These are phyloP conservation scores for Tenualosa thibaudeaui DNA, from an alignment of 2,797 vertebrate species.

Conservation along the genomic window DNA sequence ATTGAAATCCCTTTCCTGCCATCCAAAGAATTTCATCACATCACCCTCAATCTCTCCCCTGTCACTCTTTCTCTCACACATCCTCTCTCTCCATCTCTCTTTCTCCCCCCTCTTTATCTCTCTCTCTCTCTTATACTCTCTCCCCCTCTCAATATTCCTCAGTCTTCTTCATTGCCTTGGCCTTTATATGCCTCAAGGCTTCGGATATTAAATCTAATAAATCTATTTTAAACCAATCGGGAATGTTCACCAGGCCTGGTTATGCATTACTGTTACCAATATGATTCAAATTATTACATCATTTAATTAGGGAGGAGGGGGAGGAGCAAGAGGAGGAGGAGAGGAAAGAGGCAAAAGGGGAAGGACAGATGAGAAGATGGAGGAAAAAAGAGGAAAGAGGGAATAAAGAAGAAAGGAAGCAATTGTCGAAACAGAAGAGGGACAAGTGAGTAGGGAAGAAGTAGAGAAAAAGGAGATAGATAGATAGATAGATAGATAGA, in stretches of 20 bases:
- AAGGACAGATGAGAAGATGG: too few species aligned
- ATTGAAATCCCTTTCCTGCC: conserved; percentile 17
- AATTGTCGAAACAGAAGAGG: not conserved
- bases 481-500: too few species aligned
- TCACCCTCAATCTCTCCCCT: not conserved
- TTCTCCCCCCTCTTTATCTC: not conserved
- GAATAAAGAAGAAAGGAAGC: too few species aligned
- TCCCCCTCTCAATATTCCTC: not conserved
- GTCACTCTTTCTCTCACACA: not conserved
- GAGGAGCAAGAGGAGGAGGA: not conserved
- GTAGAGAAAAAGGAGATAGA: too few species aligned
- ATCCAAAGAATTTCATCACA: conserved; percentile 6
- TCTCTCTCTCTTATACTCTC: not conserved
- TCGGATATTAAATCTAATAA: conserved; percentile 1
- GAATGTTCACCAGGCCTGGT: not conserved
- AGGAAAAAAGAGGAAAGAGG: not conserved
- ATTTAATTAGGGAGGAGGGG: not conserved
- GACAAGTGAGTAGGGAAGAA: too few species aligned
- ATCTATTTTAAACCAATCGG: not conserved
- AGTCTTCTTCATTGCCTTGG: not conserved
- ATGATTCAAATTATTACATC: not conserved
- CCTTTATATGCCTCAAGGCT: not conserved
- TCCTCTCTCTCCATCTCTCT: not conserved
- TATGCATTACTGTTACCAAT: not conserved
- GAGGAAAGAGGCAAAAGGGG: not conserved